These are phyloP conservation scores for Drosophila neutralis DNA, from an alignment of 2,888 invertebrate genomes.

Conservation along the genomic window DNA sequence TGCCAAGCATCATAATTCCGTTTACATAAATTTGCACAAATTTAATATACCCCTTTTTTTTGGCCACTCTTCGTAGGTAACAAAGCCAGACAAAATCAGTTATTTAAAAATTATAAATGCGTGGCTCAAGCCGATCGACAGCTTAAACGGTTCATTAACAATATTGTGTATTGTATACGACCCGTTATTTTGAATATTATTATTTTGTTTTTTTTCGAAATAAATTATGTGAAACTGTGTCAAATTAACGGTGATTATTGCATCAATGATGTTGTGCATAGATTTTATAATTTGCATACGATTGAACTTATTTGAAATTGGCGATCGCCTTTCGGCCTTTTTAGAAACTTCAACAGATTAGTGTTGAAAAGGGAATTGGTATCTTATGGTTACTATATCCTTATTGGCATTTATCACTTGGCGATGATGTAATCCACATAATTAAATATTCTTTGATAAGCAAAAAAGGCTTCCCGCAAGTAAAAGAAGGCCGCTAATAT, in stretches of 20 bases:
- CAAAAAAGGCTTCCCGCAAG: neutral
- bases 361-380: conserved; percentile 7
- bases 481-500: neutral
- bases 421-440: conserved; percentile 41
- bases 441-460: conserved; percentile 5
- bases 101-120: conserved; percentile 16
- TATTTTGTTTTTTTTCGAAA: conserved; percentile 1
- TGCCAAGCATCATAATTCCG: neutral
- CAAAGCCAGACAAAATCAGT: neutral
- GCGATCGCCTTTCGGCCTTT: neutral
- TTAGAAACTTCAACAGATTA: neutral
- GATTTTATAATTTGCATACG: conserved; percentile 45
- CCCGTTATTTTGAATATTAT: conserved; percentile 13
- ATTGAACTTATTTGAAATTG: conserved; percentile 4
- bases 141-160: conserved; percentile 33
- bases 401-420: conserved; percentile 6
- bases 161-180: conserved; percentile 31
- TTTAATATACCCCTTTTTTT: neutral
- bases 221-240: conserved; percentile 53
- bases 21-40: conserved; percentile 2
- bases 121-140: conserved; percentile 19
- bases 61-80: neutral
- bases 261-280: conserved; percentile 18
- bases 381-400: neutral
- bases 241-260: conserved; percentile 54